A percentile compares a stretch with the other conserved stretches of the same genome.
Evolutionary conservation across 1,140 invertebrate species (phyloP).

Genomic region (Oscheius sp.): DNA sequence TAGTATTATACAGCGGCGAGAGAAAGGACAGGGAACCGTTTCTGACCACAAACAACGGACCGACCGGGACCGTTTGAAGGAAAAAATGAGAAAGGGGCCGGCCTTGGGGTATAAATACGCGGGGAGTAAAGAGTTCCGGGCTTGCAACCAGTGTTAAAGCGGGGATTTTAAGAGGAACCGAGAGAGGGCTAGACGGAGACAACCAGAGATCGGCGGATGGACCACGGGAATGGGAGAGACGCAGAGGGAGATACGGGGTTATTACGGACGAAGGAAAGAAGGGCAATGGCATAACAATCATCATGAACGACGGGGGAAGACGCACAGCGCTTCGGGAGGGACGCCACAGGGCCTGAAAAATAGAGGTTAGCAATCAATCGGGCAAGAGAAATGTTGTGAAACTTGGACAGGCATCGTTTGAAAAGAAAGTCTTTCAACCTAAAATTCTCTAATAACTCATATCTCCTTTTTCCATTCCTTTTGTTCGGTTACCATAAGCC

Average conservation of each 20-base stretch:
- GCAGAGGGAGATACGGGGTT: background rate
- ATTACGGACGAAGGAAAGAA: too few relatives aligned
- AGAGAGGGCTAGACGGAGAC: background rate
- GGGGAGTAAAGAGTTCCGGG: background rate
- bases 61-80: background rate
- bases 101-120: background rate
- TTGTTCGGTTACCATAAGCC: too few relatives aligned
- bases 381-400: too few relatives aligned
- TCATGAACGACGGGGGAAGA: too few relatives aligned
- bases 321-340: too few relatives aligned
- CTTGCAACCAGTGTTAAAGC: background rate
- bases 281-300: too few relatives aligned
- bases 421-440: too few relatives aligned
- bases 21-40: background rate
- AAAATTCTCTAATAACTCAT: too few relatives aligned
- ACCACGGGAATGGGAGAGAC: slow-evolving; percentile 1
- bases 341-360: too few relatives aligned
- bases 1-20: background rate
- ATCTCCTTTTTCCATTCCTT: too few relatives aligned
- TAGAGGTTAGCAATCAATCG: too few relatives aligned
- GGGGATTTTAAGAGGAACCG: background rate
- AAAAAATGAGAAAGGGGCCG: background rate
- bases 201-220: background rate
- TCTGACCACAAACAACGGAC: background rate
- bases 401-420: too few relatives aligned